Conservation (phyloP, 2,113 vertebrate species). For the Drymodes brunneopygia region DNA sequence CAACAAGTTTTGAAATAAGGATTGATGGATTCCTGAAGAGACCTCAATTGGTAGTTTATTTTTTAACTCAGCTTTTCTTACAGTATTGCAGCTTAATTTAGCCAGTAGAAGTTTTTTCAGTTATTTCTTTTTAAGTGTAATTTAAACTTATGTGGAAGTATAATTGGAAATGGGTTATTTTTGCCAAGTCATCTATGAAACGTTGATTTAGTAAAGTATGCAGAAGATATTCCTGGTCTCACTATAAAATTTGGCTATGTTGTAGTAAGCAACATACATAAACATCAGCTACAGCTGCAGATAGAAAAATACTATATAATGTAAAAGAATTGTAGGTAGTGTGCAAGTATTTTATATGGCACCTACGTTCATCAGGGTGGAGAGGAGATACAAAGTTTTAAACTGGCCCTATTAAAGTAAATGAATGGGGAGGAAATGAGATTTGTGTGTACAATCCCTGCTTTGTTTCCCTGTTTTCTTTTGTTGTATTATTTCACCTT, state of each 20-base stretch:
- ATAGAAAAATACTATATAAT: neutral
- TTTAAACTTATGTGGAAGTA: constrained; percentile 40
- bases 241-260: neutral
- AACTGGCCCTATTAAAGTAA: neutral
- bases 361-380: fast-evolving
- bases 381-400: neutral
- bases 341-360: neutral
- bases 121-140: neutral
- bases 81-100: neutral
- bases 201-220: neutral
- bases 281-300: neutral
- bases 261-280: neutral
- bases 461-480: neutral
- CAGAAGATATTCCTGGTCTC: neutral
- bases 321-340: neutral
- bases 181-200: neutral
- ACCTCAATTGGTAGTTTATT: neutral
- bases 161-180: neutral
- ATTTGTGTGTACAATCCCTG: neutral
- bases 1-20: neutral
- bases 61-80: neutral
- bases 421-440: neutral
- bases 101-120: neutral
- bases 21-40: neutral
- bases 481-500: fast-evolving